Evolutionary conservation across 2,113 vertebrate genomes (phyloP).

Genomic region (Caranx melampygus): DNA sequence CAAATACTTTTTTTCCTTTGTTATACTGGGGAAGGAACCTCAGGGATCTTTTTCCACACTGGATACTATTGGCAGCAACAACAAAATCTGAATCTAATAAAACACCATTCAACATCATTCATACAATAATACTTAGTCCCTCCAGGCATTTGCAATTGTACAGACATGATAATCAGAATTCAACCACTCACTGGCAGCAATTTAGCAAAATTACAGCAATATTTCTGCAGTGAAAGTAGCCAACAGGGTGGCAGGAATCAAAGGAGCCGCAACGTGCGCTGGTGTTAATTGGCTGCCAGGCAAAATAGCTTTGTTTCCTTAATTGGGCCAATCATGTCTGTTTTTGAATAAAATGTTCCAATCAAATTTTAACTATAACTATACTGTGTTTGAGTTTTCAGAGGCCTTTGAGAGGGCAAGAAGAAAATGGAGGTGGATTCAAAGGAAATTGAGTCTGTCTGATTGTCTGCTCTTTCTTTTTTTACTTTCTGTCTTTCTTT

Average conservation of each 20-base stretch:
- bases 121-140: slow-evolving; percentile 5
- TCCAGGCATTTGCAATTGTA: slow-evolving; percentile 11
- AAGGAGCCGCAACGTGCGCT: neutral
- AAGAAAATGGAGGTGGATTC: neutral
- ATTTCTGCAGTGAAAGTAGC: neutral
- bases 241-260: neutral
- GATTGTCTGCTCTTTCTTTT: neutral
- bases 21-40: neutral
- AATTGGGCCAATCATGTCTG: neutral
- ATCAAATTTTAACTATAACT: neutral
- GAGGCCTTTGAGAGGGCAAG: neutral
- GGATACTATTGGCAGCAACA: slow-evolving; percentile 23
- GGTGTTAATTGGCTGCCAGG: neutral
- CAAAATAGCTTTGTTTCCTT: neutral
- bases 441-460: neutral
- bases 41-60: slow-evolving; percentile 8
- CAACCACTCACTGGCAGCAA: slow-evolving; percentile 19
- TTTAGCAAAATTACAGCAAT: slow-evolving; percentile 18
- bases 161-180: slow-evolving; percentile 12
- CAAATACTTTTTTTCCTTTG: neutral
- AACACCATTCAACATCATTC: slow-evolving; percentile 20
- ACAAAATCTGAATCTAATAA: slow-evolving; percentile 27
- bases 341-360: neutral
- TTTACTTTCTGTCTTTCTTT: too few relatives aligned
- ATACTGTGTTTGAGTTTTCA: neutral